Evolutionary conservation across 2,113 vertebrate genomes (phyloP).

Genomic region (Ammospiza nelsoni): DNA sequence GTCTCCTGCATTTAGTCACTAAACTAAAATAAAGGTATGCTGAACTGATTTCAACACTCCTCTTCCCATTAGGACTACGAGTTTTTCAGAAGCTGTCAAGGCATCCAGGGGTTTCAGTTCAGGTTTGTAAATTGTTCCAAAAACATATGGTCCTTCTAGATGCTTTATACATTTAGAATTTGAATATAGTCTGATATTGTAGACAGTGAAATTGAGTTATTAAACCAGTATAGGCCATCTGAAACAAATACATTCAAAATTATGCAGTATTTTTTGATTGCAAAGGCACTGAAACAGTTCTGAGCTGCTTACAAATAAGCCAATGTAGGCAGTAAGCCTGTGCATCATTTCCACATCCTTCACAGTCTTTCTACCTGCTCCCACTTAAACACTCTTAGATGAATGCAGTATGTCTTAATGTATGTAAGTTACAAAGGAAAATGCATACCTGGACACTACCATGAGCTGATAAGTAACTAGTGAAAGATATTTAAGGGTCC

Average conservation of each 20-base stretch:
- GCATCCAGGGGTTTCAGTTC: slow-evolving; percentile 5
- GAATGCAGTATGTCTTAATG: slow-evolving; percentile 17
- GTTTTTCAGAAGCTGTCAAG: slow-evolving; percentile 28
- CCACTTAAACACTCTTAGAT: slow-evolving; percentile 15
- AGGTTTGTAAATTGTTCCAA: slow-evolving; percentile 4
- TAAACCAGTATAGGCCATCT: background rate
- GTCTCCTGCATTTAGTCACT: background rate
- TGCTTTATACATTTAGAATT: slow-evolving; percentile 15
- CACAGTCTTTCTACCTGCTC: slow-evolving; percentile 29
- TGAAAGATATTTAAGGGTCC: slow-evolving; percentile 9
- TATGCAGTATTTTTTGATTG: slow-evolving; percentile 62
- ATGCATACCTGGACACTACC: slow-evolving; percentile 26
- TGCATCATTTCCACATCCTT: background rate
- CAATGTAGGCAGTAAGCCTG: slow-evolving; percentile 7
- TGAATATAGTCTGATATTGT: background rate
- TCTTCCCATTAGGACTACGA: background rate
- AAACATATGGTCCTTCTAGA: slow-evolving; percentile 7
- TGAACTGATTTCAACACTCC: background rate
- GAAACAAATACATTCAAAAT: slow-evolving; percentile 59
- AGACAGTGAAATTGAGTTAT: slow-evolving; percentile 28
- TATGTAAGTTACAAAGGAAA: slow-evolving; percentile 32
- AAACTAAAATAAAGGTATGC: background rate
- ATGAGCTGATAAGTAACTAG: slow-evolving; percentile 26
- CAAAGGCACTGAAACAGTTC: slow-evolving; percentile 79
- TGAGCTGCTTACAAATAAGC: slow-evolving; percentile 57